These are phyloP conservation scores for Rhinatrema bivittatum DNA, from an alignment of 2,797 vertebrate species.

Conservation along the genomic window DNA sequence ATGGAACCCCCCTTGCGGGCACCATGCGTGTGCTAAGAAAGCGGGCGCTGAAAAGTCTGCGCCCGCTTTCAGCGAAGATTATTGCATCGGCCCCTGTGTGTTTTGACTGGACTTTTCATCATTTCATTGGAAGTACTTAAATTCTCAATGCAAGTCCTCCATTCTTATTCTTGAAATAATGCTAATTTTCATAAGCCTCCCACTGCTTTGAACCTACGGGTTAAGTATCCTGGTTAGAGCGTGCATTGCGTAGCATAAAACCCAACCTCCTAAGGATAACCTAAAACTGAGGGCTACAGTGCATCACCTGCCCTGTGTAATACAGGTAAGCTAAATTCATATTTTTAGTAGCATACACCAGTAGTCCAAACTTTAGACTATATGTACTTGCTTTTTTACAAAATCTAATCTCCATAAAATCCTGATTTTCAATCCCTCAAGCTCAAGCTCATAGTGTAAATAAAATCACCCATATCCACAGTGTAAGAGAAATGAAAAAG, in stretches of 20 bases:
- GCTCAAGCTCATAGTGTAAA: constrained; percentile 98
- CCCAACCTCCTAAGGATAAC: too few species aligned
- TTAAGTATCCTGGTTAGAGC: constrained; percentile 41
- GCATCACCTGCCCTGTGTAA: constrained; percentile 32
- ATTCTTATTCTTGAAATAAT: constrained; percentile 20
- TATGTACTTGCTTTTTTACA: constrained; percentile 78
- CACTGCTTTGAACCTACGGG: background rate
- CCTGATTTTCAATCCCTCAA: constrained; percentile 93
- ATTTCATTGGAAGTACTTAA: too few species aligned
- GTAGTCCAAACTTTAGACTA: constrained; percentile 60
- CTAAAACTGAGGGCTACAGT: constrained; percentile 42
- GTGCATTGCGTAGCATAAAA: constrained; percentile 10
- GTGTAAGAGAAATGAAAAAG: constrained; percentile 97
- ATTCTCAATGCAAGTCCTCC: too few species aligned
- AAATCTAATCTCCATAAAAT: constrained; percentile 97
- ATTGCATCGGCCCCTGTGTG: too few species aligned
- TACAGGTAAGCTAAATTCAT: constrained; percentile 33
- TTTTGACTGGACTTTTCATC: too few species aligned
- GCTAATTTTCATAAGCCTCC: constrained; percentile 21
- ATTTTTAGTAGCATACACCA: constrained; percentile 57
- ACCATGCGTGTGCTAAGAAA: too few species aligned
- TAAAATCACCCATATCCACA: constrained; percentile 98
- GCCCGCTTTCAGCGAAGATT: too few species aligned
- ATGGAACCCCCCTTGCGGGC: too few species aligned
- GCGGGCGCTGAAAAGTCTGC: too few species aligned